A percentile compares a stretch with the other conserved stretches of the same genome.
phyloP scores from a whole-genome alignment of 2,888 invertebrate species.

The Sceliomorpha sp. region DNA sequence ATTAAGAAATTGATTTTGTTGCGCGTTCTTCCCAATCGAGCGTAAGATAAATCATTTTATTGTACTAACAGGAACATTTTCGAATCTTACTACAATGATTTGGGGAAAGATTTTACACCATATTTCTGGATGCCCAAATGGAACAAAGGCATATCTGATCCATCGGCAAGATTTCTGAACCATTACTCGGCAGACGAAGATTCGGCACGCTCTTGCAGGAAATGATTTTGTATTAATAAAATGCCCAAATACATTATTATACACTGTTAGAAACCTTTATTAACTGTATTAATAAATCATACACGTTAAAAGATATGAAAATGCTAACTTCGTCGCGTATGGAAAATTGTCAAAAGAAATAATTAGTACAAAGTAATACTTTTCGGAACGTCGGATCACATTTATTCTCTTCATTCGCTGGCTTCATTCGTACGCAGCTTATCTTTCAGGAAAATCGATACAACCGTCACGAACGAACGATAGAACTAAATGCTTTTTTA shows the following conservation, averaged over 20 bases:
- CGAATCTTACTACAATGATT: slow-evolving; percentile 84
- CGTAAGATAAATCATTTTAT: background rate
- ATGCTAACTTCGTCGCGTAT: too few species aligned
- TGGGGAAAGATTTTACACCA: slow-evolving; percentile 84
- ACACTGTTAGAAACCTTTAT: too few species aligned
- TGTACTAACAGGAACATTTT: slow-evolving; percentile 82
- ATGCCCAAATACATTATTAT: too few species aligned
- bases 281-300: background rate
- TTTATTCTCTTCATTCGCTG: too few species aligned
- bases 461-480: too few species aligned
- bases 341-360: too few species aligned
- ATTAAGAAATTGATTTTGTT: slow-evolving; percentile 20
- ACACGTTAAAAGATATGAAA: background rate
- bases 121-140: slow-evolving; percentile 91
- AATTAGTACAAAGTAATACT: too few species aligned
- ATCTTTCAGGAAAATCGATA: too few species aligned
- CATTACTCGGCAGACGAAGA: slow-evolving; percentile 84
- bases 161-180: slow-evolving; percentile 88
- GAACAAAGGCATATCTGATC: slow-evolving; percentile 85
- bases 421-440: too few species aligned
- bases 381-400: too few species aligned
- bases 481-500: too few species aligned
- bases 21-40: too few species aligned
- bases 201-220: slow-evolving; percentile 14
- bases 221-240: slow-evolving; percentile 10